A percentile compares a stretch with the other conserved stretches of the same genome.
Conservation (phyloP, 1,140 invertebrate species). For the Achatina immaculata region DNA sequence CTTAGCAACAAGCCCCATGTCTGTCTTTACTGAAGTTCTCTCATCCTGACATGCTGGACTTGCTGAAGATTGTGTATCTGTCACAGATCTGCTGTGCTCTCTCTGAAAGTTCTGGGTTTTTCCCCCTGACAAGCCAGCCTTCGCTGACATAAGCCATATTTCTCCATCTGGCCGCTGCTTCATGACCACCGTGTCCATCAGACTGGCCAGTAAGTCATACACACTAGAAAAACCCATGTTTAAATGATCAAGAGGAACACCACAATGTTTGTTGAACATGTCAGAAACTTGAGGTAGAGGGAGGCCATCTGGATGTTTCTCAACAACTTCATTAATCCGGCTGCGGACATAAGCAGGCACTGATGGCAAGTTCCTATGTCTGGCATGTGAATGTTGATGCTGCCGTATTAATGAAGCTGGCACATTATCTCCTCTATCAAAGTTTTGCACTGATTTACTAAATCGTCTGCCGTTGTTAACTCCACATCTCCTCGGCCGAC, state of each 20-base stretch:
- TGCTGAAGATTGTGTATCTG: not conserved
- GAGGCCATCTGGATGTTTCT: conserved; percentile 48
- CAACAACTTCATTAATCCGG: conserved; percentile 45
- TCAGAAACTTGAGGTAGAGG: conserved; percentile 49
- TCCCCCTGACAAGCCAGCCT: not conserved
- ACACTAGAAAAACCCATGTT: conserved; percentile 51
- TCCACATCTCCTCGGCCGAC: conserved; percentile 18
- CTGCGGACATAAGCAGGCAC: conserved; percentile 48
- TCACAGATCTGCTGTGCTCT: not conserved
- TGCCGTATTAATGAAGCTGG: conserved; percentile 9
- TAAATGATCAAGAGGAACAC: conserved; percentile 46
- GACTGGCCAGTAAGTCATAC: conserved; percentile 47
- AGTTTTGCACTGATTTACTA: too few species aligned
- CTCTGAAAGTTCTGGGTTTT: not conserved
- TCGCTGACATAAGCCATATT: conserved; percentile 43
- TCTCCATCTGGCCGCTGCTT: conserved; percentile 44
- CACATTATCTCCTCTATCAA: too few species aligned
- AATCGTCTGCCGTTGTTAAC: conserved; percentile 38
- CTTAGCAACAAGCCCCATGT: too few species aligned
- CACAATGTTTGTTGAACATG: conserved; percentile 54
- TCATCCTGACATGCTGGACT: too few species aligned
- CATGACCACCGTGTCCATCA: conserved; percentile 49
- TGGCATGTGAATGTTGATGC: not conserved
- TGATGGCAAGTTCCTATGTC: conserved; percentile 22
- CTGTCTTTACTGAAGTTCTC: too few species aligned